A percentile compares a stretch with the other conserved stretches of the same genome.
These are phyloP conservation scores for Melinaea marsaeus DNA, from an alignment of 2,888 invertebrate genomes.

Conservation along the genomic window DNA sequence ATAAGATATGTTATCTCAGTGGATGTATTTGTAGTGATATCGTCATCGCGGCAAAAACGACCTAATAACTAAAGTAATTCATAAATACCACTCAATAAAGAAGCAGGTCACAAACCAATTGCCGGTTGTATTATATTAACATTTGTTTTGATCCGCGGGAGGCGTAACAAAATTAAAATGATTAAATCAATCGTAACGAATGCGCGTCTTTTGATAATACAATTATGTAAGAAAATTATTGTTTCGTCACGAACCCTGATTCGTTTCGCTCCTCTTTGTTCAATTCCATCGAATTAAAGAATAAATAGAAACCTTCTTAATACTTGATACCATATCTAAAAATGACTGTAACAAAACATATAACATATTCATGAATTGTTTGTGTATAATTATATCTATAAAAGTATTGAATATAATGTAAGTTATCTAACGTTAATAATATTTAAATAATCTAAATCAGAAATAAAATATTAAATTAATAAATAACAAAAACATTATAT, in stretches of 20 bases:
- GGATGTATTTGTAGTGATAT: no score
- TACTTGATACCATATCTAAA: not conserved
- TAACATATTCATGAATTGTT: no score
- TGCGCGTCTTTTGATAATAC: slow-evolving; percentile 58
- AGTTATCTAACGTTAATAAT: no score
- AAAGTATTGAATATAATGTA: no score
- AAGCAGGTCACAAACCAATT: not conserved
- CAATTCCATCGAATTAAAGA: not conserved
- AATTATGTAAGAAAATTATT: slow-evolving; percentile 70
- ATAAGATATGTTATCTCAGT: no score
- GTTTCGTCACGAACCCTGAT: slow-evolving; percentile 61
- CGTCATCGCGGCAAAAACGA: no score
- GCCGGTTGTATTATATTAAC: not conserved
- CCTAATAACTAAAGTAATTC: no score
- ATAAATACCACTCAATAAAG: not conserved
- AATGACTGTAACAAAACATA: not conserved
- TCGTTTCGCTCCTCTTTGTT: slow-evolving; percentile 35
- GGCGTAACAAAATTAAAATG: slow-evolving; percentile 57
- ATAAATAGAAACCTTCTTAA: not conserved
- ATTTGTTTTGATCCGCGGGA: slow-evolving; percentile 50
- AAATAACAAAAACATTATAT: not conserved
- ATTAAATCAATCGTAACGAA: slow-evolving; percentile 62
- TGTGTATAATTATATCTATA: no score
- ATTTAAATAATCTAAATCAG: no score
- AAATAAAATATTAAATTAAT: not conserved